phyloP scores from a whole-genome alignment of 2,113 vertebrate species.

The Spermophilus dauricus region DNA sequence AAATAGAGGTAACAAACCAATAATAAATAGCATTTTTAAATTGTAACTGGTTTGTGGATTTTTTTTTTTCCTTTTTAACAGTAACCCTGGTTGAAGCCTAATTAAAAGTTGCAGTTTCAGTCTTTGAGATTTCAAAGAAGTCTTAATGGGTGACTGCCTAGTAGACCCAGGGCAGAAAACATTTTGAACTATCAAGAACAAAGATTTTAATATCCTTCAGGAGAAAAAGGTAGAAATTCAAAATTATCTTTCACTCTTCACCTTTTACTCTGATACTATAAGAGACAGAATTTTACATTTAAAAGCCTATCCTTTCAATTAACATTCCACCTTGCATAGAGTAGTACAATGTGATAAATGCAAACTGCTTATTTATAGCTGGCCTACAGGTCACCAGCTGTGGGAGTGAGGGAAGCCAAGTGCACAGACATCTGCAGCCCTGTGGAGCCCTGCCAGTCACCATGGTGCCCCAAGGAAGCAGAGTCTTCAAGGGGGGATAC shows the following conservation, averaged over 20 bases:
- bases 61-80: neutral
- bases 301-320: neutral
- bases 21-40: conserved; percentile 1
- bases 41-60: neutral
- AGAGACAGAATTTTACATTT: neutral
- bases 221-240: neutral
- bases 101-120: neutral
- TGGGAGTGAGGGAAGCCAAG: neutral
- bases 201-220: conserved; percentile 29
- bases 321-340: neutral
- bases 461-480: neutral
- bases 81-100: neutral
- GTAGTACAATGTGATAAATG: neutral
- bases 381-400: neutral
- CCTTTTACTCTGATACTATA: neutral
- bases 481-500: neutral
- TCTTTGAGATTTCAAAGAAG: conserved; percentile 57
- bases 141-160: conserved; percentile 32
- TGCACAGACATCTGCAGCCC: neutral
- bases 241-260: neutral
- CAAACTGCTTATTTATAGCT: neutral
- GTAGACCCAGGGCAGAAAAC: conserved; percentile 53
- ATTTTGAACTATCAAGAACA: conserved; percentile 43
- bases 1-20: neutral
- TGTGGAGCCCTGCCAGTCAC: neutral